Base-by-base conservation (phyloP, 2,888 invertebrate species). In the Ophion ellenae region DNA sequence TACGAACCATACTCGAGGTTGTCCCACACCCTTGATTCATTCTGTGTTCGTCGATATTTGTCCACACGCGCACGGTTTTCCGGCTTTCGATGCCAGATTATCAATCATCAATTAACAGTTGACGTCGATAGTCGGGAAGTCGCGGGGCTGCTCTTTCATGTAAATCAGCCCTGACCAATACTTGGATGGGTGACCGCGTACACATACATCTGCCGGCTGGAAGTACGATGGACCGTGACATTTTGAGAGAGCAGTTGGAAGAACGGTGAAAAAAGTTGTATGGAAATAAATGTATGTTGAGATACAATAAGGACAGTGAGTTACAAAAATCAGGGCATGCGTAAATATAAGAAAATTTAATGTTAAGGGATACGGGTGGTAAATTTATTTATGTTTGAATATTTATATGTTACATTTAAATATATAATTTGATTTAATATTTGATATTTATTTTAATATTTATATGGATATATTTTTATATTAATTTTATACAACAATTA, bases 1-100 rank as follows among this genome's bases (percentile, higher is more conserved):
- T 87, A 84, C 79, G 87, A 91, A 86, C 88, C 71, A 80, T 87
- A 77, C 83, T 79, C 86, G 87, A 88, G 86, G 81, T 36, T 77
- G 78, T 66, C 57, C 66, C 90, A 89, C 89, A 76, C 53, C 24
- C 32, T 64, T 67, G 2, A 17, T 17, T 53, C 53, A 17, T 53
- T 1, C 53, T 17, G 53, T 53, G 11, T 14, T 53, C 5, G 17
- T 17, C 17, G 53, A 53, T 17, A 17, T 53, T 53, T 53, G 53
- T 14, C 53, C 4, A 53, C 14, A 17, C 3, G 14, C 53, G 17
- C 5, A 17, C 11, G 17, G 14, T 53, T 53, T 53, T 53, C 17
- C 53, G 14, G 53, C 53, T 53, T 17, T 17, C 14, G 14, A 53
- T 53, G 36, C 7, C 32, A 36, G 20, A 64, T 17, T 14, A 32